Base-by-base conservation (phyloP, 2,797 vertebrate genomes). In the Dicrostonyx torquatus region DNA sequence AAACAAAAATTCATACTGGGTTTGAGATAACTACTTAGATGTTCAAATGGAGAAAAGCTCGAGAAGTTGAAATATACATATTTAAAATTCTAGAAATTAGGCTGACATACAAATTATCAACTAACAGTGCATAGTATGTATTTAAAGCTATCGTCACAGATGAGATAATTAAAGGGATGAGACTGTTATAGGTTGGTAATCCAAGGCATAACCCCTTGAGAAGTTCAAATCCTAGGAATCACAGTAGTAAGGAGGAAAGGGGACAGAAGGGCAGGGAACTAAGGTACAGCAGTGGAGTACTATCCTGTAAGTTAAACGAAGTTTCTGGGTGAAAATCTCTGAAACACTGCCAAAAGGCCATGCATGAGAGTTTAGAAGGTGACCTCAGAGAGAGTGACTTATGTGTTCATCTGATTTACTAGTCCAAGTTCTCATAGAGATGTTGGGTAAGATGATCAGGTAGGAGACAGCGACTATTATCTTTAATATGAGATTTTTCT, bases 401-500 rank as follows among this genome's bases (percentile, higher is more conserved):
- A 6, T 70, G 18, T 45, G 9, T 55, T 55, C 58, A 31, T 4
- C 70, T 48, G 20, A 89, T 18, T 72, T 6, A 34, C 64, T 29
- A 20, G 62, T 40, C 87, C 26, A 40, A 78, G 31, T 75, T 96
- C 86, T 60, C 53, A 40, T 4, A 85, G 40, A 37, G 66, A 12
- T 58, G 31, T 18, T 72, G 73, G n/a, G 12, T 45, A 22, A 80
- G 31, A 76, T 40, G n/a, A 64, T 66, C 13, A 77, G 34, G 26
- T 53, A 83, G 24, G 31, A 77, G 20, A 50, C 83, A 68, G 85
- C 29, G 53, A 66, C 53, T 70, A 13, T 29, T 50, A 86, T 48
- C 76, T 75, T 62, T 94, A 43, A 53, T 18, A 64, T 70, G 77
- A 73, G n/a, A 66, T 92, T 92, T 53, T 94, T 43, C 64, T 87